Conservation (phyloP, 2,113 vertebrate species). For the Actenoides hombroni region DNA sequence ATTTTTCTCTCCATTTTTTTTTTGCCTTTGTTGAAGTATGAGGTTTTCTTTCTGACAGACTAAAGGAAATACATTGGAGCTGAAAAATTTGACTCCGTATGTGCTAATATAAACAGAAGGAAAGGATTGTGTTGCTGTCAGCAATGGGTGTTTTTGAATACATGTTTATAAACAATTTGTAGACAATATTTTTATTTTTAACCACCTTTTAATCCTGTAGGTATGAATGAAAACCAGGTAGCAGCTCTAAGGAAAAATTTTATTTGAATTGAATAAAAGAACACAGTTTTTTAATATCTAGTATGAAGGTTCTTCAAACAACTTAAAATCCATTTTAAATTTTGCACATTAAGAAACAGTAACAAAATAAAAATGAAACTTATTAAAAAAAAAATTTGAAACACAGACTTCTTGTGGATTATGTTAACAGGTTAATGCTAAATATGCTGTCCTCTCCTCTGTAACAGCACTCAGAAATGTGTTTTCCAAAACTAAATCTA, state of each 20-base stretch:
- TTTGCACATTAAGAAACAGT: background rate
- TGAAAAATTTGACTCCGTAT: constrained; percentile 28
- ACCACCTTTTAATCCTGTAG: constrained; percentile 47
- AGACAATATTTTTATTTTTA: constrained; percentile 57
- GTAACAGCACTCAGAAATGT: constrained; percentile 60
- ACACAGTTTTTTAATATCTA: background rate
- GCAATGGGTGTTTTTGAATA: constrained; percentile 32
- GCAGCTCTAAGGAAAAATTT: constrained; percentile 21
- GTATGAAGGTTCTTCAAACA: background rate
- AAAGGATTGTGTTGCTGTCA: constrained; percentile 21
- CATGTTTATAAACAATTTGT: constrained; percentile 27
- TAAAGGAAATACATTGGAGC: constrained; percentile 52
- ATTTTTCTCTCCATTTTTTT: constrained; percentile 49
- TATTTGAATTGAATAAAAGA: background rate
- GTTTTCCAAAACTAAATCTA: constrained; percentile 76
- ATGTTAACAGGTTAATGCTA: constrained; percentile 24
- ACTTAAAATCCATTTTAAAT: background rate
- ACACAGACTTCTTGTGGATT: background rate
- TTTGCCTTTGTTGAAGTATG: constrained; percentile 42
- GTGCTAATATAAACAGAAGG: constrained; percentile 28
- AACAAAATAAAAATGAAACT: background rate
- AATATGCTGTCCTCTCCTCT: background rate
- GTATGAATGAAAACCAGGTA: constrained; percentile 52
- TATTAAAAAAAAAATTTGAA: background rate
- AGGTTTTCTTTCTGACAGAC: constrained; percentile 60